Evolutionary conservation across 2,113 vertebrate genomes (phyloP).

Genomic region (Etheostoma cragini): DNA sequence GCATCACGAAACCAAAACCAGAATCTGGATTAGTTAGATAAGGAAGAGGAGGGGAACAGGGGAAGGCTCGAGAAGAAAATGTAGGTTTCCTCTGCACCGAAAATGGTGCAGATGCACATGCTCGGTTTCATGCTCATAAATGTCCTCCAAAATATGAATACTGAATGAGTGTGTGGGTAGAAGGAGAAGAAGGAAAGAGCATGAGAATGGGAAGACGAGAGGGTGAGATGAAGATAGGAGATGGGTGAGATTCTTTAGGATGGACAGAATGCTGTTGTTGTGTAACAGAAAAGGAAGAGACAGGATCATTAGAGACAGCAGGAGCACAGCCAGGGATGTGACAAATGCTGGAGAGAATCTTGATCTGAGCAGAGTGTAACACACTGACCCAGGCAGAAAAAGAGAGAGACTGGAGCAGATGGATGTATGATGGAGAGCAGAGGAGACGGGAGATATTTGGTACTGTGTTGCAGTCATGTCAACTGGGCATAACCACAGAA

Average conservation of each 20-base stretch:
- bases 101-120: slow-evolving; percentile 74
- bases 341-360: slow-evolving; percentile 62
- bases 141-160: slow-evolving; percentile 79
- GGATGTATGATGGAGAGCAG: slow-evolving; percentile 55
- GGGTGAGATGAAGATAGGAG: slow-evolving; percentile 46
- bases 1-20: slow-evolving; percentile 64
- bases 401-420: slow-evolving; percentile 72
- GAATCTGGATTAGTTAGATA: slow-evolving; percentile 73
- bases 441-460: slow-evolving; percentile 48
- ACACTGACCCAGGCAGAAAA: slow-evolving; percentile 67
- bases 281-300: slow-evolving; percentile 57
- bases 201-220: slow-evolving; percentile 54
- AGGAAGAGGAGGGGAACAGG: slow-evolving; percentile 50
- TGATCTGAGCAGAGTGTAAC: slow-evolving; percentile 59
- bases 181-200: slow-evolving; percentile 58
- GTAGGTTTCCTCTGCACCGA: slow-evolving; percentile 72
- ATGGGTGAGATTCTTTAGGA: slow-evolving; percentile 52
- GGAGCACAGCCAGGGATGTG: slow-evolving; percentile 57
- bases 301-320: slow-evolving; percentile 38
- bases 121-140: slow-evolving; percentile 69
- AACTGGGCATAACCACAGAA: slow-evolving; percentile 35
- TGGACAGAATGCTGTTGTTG: slow-evolving; percentile 42
- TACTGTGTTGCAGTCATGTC: slow-evolving; percentile 41
- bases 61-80: slow-evolving; percentile 63
- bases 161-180: slow-evolving; percentile 79